Conservation (phyloP, 2,888 invertebrate genomes). For the Cataglyphis altisquamis region DNA sequence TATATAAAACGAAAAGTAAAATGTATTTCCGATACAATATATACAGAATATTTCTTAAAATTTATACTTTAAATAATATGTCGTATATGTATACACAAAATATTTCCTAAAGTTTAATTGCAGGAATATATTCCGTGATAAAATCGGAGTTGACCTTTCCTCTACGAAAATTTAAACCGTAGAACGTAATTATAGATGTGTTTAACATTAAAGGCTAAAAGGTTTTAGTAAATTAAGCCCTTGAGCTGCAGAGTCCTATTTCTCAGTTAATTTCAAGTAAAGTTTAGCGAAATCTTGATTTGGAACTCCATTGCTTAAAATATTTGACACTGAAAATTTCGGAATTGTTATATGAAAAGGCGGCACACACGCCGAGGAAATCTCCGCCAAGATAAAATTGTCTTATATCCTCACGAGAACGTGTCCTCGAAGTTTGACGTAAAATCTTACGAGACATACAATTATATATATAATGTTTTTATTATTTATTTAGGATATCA, state of each 20-base stretch:
- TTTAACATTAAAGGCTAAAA: background rate
- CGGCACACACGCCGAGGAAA: background rate
- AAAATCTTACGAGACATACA: background rate
- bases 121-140: background rate
- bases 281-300: constrained; percentile 16
- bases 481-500: constrained; percentile 25
- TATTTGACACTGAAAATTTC: constrained; percentile 15
- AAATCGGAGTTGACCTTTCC: constrained; percentile 36
- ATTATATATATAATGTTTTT: background rate
- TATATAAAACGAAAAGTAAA: constrained; percentile 6
- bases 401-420: background rate
- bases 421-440: background rate
- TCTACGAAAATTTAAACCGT: constrained; percentile 22
- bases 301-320: background rate
- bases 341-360: background rate
- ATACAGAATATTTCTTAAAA: constrained; percentile 7
- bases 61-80: background rate
- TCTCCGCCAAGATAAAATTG: constrained; percentile 23
- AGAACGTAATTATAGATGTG: background rate
- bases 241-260: background rate
- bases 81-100: background rate
- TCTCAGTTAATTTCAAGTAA: background rate
- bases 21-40: background rate
- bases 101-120: constrained; percentile 18
- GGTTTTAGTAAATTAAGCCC: background rate